phyloP scores from a whole-genome alignment of 2,888 invertebrate species.

The Koerneria pararmatus region DNA sequence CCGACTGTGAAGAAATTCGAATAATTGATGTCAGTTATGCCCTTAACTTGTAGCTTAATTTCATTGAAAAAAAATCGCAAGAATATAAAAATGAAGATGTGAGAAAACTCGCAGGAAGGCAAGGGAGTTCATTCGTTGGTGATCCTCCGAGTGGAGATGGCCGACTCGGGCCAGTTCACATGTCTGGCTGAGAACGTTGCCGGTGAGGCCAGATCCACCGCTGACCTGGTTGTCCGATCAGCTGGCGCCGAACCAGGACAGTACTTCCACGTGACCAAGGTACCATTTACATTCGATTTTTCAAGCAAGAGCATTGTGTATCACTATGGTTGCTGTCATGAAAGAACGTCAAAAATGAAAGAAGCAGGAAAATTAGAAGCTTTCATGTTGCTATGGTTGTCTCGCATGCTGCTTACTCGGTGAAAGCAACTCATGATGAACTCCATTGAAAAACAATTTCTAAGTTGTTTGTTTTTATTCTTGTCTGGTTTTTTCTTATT shows the following conservation, averaged over 20 bases:
- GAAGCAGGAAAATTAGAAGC: too few species aligned
- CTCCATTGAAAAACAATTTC: too few species aligned
- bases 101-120: slow-evolving; percentile 46
- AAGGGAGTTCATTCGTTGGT: slow-evolving; percentile 69
- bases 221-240: slow-evolving; percentile 68
- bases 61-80: slow-evolving; percentile 2
- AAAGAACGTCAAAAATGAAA: too few species aligned
- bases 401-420: too few species aligned
- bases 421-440: too few species aligned
- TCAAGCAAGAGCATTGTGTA: too few species aligned
- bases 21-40: slow-evolving; percentile 41
- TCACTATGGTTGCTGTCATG: too few species aligned
- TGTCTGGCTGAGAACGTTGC: slow-evolving; percentile 87
- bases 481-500: too few species aligned
- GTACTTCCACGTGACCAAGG: slow-evolving; percentile 58
- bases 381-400: too few species aligned
- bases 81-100: slow-evolving; percentile 4
- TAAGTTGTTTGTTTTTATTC: too few species aligned
- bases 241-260: slow-evolving; percentile 49
- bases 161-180: slow-evolving; percentile 96
- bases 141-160: slow-evolving; percentile 83
- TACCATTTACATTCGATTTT: too few species aligned
- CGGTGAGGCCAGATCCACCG: slow-evolving; percentile 70
- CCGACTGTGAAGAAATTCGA: slow-evolving; percentile 56
- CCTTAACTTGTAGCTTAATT: not conserved